Percentiles rank a stretch among this genome's conserved stretches.
Conservation (phyloP, 2,113 vertebrate genomes). For the Tragelaphus scriptus region DNA sequence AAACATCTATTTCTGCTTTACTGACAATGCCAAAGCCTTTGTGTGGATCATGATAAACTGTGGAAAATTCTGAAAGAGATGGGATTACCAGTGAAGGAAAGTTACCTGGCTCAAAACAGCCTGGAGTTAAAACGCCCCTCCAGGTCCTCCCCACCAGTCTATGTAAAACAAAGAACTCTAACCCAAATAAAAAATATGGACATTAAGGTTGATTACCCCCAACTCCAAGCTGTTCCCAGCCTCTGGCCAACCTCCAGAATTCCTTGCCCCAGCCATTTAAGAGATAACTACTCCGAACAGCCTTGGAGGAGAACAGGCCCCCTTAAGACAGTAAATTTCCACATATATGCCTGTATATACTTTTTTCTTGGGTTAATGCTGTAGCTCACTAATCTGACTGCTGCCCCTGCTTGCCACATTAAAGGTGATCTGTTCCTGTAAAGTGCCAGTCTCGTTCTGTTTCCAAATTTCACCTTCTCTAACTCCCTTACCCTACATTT, state of each 20-base stretch:
- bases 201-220: neutral
- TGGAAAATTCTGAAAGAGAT: neutral
- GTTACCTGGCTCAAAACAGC: neutral
- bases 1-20: neutral
- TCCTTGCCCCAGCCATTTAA: neutral
- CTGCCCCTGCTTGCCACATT: neutral
- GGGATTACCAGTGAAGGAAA: neutral
- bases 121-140: neutral
- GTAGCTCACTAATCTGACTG: neutral
- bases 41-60: neutral
- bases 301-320: neutral
- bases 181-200: neutral
- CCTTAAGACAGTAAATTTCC: neutral
- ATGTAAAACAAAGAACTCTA: neutral
- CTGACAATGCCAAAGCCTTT: neutral
- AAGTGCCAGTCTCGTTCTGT: neutral
- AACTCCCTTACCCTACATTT: neutral
- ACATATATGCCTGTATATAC: neutral
- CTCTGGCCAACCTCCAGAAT: neutral
- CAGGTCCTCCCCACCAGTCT: neutral
- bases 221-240: neutral
- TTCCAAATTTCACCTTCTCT: neutral
- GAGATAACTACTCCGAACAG: neutral
- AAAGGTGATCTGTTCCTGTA: neutral
- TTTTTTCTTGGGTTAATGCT: neutral